Evolutionary conservation across 2,113 vertebrate genomes (phyloP).

Genomic region (Theropithecus gelada): DNA sequence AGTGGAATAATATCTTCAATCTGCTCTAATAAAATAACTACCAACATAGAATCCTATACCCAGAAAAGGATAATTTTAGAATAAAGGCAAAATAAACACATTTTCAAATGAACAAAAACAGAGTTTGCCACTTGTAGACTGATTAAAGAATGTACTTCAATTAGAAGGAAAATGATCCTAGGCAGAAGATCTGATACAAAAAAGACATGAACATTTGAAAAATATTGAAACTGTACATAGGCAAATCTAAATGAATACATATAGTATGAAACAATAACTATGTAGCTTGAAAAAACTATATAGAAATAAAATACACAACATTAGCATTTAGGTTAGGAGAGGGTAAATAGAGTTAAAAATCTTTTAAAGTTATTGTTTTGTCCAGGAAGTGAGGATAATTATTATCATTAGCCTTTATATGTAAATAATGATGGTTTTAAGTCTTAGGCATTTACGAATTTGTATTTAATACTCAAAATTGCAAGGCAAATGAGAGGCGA

Average conservation of each 20-base stretch:
- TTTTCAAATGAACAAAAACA: not conserved
- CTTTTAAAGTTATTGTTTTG: not conserved
- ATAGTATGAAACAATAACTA: not conserved
- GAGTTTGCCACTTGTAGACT: not conserved
- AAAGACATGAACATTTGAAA: not conserved
- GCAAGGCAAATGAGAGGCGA: not conserved
- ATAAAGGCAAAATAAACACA: constrained; percentile 29
- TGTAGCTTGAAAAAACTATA: not conserved
- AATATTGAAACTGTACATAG: not conserved
- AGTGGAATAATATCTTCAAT: not conserved
- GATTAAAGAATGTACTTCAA: not conserved
- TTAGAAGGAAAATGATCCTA: not conserved
- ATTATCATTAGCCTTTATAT: not conserved
- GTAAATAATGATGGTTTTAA: not conserved
- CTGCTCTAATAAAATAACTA: not conserved
- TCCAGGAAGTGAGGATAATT: not conserved
- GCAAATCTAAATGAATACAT: not conserved
- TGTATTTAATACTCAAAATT: constrained; percentile 24
- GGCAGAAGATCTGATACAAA: not conserved
- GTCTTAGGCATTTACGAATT: not conserved
- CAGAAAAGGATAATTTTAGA: not conserved
- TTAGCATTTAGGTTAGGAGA: not conserved
- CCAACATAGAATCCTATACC: not conserved
- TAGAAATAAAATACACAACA: not conserved
- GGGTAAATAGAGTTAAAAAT: not conserved